Conservation (phyloP, 2,113 vertebrate genomes). For the Proteles cristata region DNA sequence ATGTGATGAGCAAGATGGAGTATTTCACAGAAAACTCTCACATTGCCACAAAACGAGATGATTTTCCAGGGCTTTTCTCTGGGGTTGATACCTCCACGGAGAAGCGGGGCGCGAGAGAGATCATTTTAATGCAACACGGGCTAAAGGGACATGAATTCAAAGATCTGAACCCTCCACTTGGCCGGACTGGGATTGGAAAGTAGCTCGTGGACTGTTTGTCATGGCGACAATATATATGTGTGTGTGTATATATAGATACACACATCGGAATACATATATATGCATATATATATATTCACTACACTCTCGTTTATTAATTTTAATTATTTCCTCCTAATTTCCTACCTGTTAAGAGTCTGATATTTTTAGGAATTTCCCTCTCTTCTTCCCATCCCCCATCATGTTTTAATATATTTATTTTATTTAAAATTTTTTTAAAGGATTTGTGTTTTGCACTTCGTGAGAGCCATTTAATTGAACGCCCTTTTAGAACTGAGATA, state of each 20-base stretch:
- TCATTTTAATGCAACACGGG: neutral
- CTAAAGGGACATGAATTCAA: neutral
- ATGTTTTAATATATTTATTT: neutral
- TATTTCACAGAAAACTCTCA: neutral
- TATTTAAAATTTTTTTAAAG: neutral
- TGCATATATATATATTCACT: too few species aligned
- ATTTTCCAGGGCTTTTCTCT: neutral
- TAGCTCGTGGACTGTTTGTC: neutral
- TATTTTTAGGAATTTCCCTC: neutral
- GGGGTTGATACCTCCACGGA: neutral
- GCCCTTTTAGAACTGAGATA: neutral
- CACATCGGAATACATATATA: too few species aligned
- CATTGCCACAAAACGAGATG: neutral
- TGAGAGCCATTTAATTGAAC: neutral
- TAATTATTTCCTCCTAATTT: neutral
- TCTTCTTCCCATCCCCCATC: neutral
- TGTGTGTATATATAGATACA: too few species aligned
- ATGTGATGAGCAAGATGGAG: neutral
- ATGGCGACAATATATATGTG: neutral
- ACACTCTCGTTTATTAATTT: neutral
- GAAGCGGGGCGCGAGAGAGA: neutral
- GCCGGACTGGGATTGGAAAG: neutral
- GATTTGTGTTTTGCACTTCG: neutral
- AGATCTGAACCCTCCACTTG: neutral
- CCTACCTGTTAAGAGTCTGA: neutral